Base-by-base conservation (phyloP, 1,140 invertebrate species). In the Zophobas morio region DNA sequence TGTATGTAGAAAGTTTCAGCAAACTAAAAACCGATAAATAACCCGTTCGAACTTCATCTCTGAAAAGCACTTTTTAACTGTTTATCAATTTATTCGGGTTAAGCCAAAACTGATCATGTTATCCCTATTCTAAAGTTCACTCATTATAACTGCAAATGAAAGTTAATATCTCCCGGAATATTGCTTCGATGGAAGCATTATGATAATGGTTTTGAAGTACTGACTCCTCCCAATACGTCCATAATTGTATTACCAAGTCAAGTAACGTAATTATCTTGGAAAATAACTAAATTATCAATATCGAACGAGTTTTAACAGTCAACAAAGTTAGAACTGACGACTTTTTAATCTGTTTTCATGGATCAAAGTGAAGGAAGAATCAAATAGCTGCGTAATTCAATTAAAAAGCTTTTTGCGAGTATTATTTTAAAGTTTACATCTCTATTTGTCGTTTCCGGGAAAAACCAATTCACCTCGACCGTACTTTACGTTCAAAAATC, bases 211-310 rank as follows among this genome's bases (percentile, higher is more conserved):
- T 66, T 66, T 32, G 60, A 39, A 42, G 37, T 39, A 66, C 37
- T 2, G 49, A 20, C 49, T 46, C 39, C 60, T 66, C 37, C 60
- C 60, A 66, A 66, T 66, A 66, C 60, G 39, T 37, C 56, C 60
- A 47, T 66, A 66, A 66, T 66, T 66, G 37, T 66, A 66, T 66
- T 66, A 66, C 60, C 33, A 66, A 66, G 60, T 66, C 60, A 66
- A 66, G 60, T 66, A 66, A 66, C 39, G 39, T 66, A 66, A 66
- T 66, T 66, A 66, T 66, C 60, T 66, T 32, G 39, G 60, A 66
- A 66, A 66, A 66, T 66, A 66, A 66, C 60, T 66, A 39, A 66
- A 66, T 66, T 66, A 66, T 66, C 60, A 66, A 66, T 66, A 66
- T 66, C 39, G 60, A 66, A 66, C 60, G 60, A 66, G 60, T 66